Conservation (phyloP, 1,140 invertebrate species). For the Drosophila micromelanica region DNA sequence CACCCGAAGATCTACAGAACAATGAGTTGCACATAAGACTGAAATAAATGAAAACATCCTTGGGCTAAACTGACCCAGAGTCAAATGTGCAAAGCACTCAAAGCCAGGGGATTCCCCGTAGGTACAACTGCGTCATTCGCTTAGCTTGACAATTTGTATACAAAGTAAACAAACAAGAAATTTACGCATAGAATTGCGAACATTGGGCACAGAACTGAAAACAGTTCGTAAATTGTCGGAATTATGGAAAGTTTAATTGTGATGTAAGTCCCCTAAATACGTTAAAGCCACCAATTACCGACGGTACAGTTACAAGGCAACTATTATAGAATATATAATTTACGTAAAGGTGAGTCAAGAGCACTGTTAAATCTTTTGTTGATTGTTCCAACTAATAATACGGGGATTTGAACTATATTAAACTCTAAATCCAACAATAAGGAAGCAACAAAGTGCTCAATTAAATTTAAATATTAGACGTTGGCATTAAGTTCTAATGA, state of each 20-base stretch:
- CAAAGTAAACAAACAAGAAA: slow-evolving; percentile 1
- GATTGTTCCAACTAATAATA: slow-evolving; percentile 54
- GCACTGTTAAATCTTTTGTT: slow-evolving; percentile 6
- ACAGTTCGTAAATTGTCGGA: not conserved
- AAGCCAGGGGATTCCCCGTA: slow-evolving; percentile 1
- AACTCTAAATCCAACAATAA: slow-evolving; percentile 56
- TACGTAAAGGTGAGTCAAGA: not conserved
- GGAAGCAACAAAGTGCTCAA: slow-evolving; percentile 57
- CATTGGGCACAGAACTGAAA: not conserved
- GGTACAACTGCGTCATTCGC: not conserved
- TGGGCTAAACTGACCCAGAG: not conserved
- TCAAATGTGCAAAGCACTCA: not conserved
- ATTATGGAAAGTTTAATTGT: not conserved
- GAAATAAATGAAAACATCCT: slow-evolving; percentile 16
- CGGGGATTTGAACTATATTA: slow-evolving; percentile 46
- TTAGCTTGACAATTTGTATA: not conserved
- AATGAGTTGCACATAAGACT: slow-evolving; percentile 50
- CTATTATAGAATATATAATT: not conserved
- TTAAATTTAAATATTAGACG: slow-evolving; percentile 74
- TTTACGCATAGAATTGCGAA: not conserved
- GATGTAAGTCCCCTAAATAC: not conserved
- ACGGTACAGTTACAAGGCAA: not conserved
- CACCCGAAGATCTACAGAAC: slow-evolving; percentile 14
- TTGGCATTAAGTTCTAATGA: slow-evolving; percentile 54
- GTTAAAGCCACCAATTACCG: not conserved